Evolutionary conservation across 2,888 invertebrate genomes (phyloP), one percentile per base, ranked within the genome.

Genomic region (Ophion ellenae): DNA sequence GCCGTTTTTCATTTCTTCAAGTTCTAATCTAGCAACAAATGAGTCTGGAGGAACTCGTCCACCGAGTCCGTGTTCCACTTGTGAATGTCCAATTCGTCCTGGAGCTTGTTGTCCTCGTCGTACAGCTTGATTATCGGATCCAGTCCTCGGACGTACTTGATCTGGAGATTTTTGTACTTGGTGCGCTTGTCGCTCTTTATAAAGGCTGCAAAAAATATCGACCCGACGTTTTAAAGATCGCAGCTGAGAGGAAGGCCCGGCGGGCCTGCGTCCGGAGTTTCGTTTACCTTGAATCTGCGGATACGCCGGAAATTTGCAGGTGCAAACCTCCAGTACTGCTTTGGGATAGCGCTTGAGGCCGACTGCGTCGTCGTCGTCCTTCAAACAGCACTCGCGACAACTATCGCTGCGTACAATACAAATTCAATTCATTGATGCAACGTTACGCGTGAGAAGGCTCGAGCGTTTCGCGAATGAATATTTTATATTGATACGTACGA

Each of bases 1-100:
- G 40, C 40, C 47, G 3, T 61, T 5, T 20, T 5, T 11, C 47
- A 40, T 28, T 66, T 67, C 20, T 20, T 20, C 57, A 47, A 24
- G 2, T 40, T 45, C 32, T 69, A 86, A 24, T 89, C 86, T 11
- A 85, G 45, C 11, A 77, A 95, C 88, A 99, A 95, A 95, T 98
- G 97, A 57, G 98, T 97, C 89, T 97, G 97, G 89, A 99, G 96
- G 95, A 99, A 99, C 94, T 99, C 99, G 93, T 98, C 98, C 3
- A 99, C 97, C 0, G 99, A 98, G 94, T 99, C 99, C 0, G 99
- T 99, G 94, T 99, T 98, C 99, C 99, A 99, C 93, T 99, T 99
- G 90, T 99, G 98, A 92, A 99, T 99, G 76, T 99, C 99, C 45
- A 99, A 96, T 32, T 97, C 96, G 93, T 99, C 98, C 93, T 96